phyloP scores from a whole-genome alignment of 2,797 vertebrate species.

The Macroramphosus scolopax region DNA sequence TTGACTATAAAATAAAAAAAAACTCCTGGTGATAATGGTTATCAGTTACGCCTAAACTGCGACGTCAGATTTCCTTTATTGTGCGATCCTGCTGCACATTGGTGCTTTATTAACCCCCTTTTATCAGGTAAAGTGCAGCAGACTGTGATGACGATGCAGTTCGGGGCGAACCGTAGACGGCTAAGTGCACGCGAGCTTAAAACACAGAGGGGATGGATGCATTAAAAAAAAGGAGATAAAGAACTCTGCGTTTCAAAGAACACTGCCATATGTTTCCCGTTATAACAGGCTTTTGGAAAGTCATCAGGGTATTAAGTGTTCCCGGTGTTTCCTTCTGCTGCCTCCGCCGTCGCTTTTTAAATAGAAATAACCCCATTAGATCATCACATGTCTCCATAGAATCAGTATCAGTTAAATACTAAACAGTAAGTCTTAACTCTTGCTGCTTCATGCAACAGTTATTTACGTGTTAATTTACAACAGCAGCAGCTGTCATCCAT shows the following conservation, averaged over 20 bases:
- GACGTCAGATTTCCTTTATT: neutral
- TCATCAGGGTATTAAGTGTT: too few relatives aligned
- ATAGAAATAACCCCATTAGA: too few relatives aligned
- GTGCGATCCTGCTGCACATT: neutral
- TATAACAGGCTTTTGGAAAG: constrained; percentile 31
- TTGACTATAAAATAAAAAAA: constrained; percentile 16
- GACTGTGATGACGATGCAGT: neutral
- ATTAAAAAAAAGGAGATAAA: constrained; percentile 13
- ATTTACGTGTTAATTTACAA: too few relatives aligned
- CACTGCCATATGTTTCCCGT: constrained; percentile 35
- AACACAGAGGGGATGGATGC: neutral
- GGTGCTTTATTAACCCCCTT: neutral
- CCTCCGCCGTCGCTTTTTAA: too few relatives aligned
- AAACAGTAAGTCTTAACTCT: too few relatives aligned
- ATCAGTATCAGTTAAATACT: too few relatives aligned
- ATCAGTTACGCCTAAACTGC: neutral
- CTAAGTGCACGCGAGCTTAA: constrained; percentile 9
- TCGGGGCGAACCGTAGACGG: constrained; percentile 7
- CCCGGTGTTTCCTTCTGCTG: too few relatives aligned
- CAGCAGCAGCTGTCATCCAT: too few relatives aligned
- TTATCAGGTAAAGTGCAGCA: constrained; percentile 5
- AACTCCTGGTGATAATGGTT: constrained; percentile 8
- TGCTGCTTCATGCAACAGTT: too few relatives aligned
- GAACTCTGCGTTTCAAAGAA: constrained; percentile 27
- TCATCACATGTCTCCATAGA: too few relatives aligned